Conservation (phyloP, 2,797 vertebrate species). For the Syngnathus acus region DNA sequence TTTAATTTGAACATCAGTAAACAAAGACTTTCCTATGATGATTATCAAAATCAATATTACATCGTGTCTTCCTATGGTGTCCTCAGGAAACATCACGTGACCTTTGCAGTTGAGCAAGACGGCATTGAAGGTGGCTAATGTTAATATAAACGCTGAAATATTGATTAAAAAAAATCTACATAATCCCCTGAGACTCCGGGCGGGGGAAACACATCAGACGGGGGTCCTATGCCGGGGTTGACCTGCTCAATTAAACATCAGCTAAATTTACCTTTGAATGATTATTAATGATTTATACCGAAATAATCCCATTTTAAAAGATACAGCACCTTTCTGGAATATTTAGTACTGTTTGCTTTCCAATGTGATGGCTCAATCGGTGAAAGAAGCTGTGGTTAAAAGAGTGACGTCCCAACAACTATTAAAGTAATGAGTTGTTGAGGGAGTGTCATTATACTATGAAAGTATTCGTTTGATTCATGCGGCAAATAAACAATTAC, state of each 20-base stretch:
- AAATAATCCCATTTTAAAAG: constrained; percentile 25
- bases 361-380: neutral
- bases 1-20: constrained; percentile 14
- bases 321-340: constrained; percentile 6
- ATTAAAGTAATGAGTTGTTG: neutral
- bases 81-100: constrained; percentile 62
- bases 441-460: neutral
- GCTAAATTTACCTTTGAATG: constrained; percentile 65
- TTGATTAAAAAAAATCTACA: constrained; percentile 68
- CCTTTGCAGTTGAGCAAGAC: constrained; percentile 64
- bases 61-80: constrained; percentile 53
- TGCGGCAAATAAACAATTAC: neutral
- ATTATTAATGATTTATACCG: constrained; percentile 55
- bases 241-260: constrained; percentile 76
- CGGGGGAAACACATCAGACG: constrained; percentile 61
- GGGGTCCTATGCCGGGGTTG: constrained; percentile 58
- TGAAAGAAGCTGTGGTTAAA: neutral
- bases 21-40: constrained; percentile 39
- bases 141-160: constrained; percentile 77
- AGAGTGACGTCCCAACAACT: neutral
- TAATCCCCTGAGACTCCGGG: constrained; percentile 63
- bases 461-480: neutral
- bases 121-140: constrained; percentile 66
- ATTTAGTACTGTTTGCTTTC: neutral
- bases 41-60: constrained; percentile 58